These are phyloP conservation scores for Lepas anatifera DNA, from an alignment of 2,888 invertebrate genomes.

Conservation along the genomic window DNA sequence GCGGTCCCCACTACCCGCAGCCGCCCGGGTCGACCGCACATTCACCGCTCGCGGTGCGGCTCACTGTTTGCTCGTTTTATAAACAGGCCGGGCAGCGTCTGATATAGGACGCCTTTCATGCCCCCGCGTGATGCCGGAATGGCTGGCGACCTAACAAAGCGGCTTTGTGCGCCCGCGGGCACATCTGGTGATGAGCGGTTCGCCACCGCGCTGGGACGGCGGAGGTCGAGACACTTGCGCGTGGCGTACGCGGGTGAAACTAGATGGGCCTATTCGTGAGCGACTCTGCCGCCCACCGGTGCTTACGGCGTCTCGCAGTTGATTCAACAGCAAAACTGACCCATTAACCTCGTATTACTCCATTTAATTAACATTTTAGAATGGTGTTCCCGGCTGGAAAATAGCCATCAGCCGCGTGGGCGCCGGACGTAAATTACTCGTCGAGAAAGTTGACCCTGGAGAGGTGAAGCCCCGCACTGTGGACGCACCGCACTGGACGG, in stretches of 20 bases:
- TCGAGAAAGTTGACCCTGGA: background rate
- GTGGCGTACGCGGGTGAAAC: background rate
- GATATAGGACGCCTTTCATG: background rate
- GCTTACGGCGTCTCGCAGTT: background rate
- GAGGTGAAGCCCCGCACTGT: background rate
- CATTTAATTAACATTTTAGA: constrained; percentile 11
- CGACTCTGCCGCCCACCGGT: too few relatives aligned
- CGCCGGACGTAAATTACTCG: background rate
- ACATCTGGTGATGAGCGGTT: too few relatives aligned
- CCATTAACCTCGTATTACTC: constrained; percentile 1
- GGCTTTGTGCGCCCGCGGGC: background rate
- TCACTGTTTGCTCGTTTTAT: background rate
- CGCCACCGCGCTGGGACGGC: too few relatives aligned
- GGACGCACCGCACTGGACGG: background rate
- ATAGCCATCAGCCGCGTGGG: background rate
- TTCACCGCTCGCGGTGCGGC: too few relatives aligned
- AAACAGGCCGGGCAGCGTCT: background rate
- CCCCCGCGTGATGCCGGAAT: background rate
- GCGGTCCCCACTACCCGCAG: too few relatives aligned
- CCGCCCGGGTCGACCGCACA: too few relatives aligned
- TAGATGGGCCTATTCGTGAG: too few relatives aligned
- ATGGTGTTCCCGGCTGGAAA: background rate
- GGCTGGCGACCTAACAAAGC: background rate
- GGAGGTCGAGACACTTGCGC: too few relatives aligned
- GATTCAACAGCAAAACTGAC: constrained; percentile 6